Percentiles rank a stretch among this genome's conserved stretches.
Conservation (phyloP, 2,888 invertebrate species). For the Nomada ruficornis region DNA sequence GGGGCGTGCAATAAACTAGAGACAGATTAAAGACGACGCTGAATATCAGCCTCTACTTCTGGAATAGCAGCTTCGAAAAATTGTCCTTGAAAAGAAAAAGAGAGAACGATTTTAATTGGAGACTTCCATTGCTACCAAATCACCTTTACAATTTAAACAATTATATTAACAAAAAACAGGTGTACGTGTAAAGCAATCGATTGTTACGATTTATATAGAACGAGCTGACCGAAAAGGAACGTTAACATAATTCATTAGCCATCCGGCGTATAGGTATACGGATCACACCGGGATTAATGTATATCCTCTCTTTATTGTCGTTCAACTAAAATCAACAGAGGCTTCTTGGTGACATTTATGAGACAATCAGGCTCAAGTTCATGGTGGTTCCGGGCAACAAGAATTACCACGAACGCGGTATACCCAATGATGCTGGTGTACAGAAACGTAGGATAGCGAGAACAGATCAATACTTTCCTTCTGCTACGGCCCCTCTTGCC, state of each 20-base stretch:
- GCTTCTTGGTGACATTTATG: constrained; percentile 27
- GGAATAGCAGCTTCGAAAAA: background rate
- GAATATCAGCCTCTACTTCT: background rate
- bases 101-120: no score
- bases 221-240: background rate
- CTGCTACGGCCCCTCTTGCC: constrained; percentile 78
- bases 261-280: background rate
- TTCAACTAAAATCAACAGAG: constrained; percentile 15
- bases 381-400: constrained; percentile 55
- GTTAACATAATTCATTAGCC: background rate
- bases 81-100: background rate
- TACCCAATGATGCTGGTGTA: constrained; percentile 69
- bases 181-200: background rate
- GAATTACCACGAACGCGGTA: constrained; percentile 78
- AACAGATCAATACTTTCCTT: constrained; percentile 84
- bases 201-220: background rate
- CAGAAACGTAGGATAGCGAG: constrained; percentile 82
- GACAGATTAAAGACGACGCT: constrained; percentile 25
- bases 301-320: constrained; percentile 7
- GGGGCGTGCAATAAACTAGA: constrained; percentile 15
- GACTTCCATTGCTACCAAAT: no score
- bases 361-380: constrained; percentile 61
- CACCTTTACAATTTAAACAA: no score
- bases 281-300: background rate
- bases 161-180: no score